phyloP scores from a whole-genome alignment of 1,140 invertebrate species.

The Drosophila asahinai region DNA sequence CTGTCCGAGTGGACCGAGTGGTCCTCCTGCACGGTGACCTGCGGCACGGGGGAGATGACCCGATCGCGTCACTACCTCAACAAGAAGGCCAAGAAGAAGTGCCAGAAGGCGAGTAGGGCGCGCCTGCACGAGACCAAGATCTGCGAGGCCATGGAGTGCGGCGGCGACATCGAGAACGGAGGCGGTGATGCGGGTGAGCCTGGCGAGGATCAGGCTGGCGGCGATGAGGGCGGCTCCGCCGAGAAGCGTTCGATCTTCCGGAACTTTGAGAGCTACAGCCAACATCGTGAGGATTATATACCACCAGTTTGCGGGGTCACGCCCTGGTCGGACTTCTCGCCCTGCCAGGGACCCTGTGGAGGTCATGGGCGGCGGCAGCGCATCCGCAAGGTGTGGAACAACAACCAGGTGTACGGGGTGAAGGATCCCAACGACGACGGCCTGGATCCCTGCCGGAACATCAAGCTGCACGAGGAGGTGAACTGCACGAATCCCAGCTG shows the following conservation, averaged over 20 bases:
- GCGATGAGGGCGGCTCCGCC: slow-evolving; percentile 28
- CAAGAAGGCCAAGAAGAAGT: slow-evolving; percentile 77
- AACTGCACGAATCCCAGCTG: slow-evolving; percentile 86
- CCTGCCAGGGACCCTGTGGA: slow-evolving; percentile 89
- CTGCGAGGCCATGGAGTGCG: slow-evolving; percentile 73
- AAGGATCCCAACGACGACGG: slow-evolving; percentile 62
- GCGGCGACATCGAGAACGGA: slow-evolving; percentile 67
- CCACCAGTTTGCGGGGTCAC: slow-evolving; percentile 88
- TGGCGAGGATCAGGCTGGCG: slow-evolving; percentile 25
- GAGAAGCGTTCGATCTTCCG: slow-evolving; percentile 71
- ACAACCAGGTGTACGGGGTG: slow-evolving; percentile 77
- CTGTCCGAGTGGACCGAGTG: slow-evolving; percentile 91
- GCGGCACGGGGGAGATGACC: slow-evolving; percentile 83
- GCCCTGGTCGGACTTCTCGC: slow-evolving; percentile 91
- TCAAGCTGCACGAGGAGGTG: slow-evolving; percentile 85
- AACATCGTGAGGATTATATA: slow-evolving; percentile 75
- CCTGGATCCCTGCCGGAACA: slow-evolving; percentile 83
- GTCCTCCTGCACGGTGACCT: slow-evolving; percentile 90
- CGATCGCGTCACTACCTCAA: slow-evolving; percentile 73
- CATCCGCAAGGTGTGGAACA: slow-evolving; percentile 79
- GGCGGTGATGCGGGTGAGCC: slow-evolving; percentile 16
- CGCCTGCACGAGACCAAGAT: slow-evolving; percentile 60
- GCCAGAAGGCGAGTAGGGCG: slow-evolving; percentile 74
- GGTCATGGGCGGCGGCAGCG: slow-evolving; percentile 62
- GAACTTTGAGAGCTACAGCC: slow-evolving; percentile 77